Conservation (phyloP, 2,113 vertebrate species). For the Semnopithecus entellus region DNA sequence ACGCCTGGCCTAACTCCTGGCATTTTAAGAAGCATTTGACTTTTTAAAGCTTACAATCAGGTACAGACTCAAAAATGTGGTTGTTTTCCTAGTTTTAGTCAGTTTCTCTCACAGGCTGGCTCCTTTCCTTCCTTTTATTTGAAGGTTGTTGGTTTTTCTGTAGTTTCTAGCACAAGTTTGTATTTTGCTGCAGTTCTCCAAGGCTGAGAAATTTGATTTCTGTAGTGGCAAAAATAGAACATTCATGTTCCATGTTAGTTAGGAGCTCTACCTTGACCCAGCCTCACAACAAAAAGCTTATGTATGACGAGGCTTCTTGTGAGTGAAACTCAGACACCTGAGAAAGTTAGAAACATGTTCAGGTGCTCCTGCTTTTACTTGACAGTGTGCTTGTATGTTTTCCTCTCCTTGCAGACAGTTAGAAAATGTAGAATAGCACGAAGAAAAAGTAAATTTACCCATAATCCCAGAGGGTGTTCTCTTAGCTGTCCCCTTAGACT, state of each 20-base stretch:
- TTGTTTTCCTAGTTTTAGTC: background rate
- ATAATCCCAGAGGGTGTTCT: background rate
- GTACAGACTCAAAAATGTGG: background rate
- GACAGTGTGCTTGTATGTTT: background rate
- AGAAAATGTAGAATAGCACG: background rate
- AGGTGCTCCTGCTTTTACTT: background rate
- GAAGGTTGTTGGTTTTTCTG: background rate
- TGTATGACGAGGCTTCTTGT: background rate
- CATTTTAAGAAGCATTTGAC: background rate
- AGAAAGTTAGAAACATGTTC: rapidly evolving
- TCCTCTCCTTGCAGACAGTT: background rate
- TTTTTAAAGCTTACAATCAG: background rate
- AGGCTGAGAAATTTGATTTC: background rate
- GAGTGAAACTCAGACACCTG: rapidly evolving
- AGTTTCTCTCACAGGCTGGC: background rate
- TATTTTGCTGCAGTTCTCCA: background rate
- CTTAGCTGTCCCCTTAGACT: background rate
- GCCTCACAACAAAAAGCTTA: too few relatives aligned
- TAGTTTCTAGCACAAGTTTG: background rate
- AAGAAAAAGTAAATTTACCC: background rate
- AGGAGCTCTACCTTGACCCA: too few relatives aligned
- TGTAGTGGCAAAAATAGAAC: background rate
- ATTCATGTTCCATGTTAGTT: background rate
- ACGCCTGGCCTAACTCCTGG: background rate
- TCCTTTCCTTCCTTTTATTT: background rate